Base-by-base conservation (phyloP, 2,888 invertebrate genomes). In the Vesta saturnalis region DNA sequence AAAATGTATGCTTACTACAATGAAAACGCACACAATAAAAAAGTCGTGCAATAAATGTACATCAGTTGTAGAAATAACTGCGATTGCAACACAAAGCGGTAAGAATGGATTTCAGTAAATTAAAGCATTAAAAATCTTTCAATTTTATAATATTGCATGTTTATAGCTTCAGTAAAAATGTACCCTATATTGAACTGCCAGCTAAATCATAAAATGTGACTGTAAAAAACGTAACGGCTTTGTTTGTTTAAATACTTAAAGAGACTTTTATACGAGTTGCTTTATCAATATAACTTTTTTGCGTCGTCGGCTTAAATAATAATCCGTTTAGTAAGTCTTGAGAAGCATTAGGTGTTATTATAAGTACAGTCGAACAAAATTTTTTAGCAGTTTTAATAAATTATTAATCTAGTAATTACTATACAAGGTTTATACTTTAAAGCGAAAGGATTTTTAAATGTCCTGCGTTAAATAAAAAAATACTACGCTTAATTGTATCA, bases 211-310 rank as follows among this genome's bases (percentile, higher is more conserved):
- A 73, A 73, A 74, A 72, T 46, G 61, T 67, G 65, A 64, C 67
- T 64, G 69, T 70, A 72, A 73, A 73, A 73, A 74, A 67, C 66
- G 65, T 62, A 71, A 75, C 69, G 70, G 72, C 72, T 74, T 72
- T 73, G 76, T 77, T 75, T 75, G 72, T 76, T 72, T 77, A 77
- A 76, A 76, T 75, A 77, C 74, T 77, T 76, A 77, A 73, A 63
- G n/a, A 68, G 69, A 67, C 68, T 70, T 74, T 74, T 72, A 72
- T 73, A 72, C 64, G 71, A 69, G 64, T 74, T 73, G 69, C 72
- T 73, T 72, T 72, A 72, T 74, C 70, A 74, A 74, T 73, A 73
- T 73, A 73, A 73, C 72, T 72, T 74, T 74, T 74, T 68, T 72
- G 67, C 43, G 62, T 8, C 62, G 64, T 47, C 61, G 63, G 63